Evolutionary conservation across 2,797 vertebrate species (phyloP).

Genomic region (Poecilia wingei): DNA sequence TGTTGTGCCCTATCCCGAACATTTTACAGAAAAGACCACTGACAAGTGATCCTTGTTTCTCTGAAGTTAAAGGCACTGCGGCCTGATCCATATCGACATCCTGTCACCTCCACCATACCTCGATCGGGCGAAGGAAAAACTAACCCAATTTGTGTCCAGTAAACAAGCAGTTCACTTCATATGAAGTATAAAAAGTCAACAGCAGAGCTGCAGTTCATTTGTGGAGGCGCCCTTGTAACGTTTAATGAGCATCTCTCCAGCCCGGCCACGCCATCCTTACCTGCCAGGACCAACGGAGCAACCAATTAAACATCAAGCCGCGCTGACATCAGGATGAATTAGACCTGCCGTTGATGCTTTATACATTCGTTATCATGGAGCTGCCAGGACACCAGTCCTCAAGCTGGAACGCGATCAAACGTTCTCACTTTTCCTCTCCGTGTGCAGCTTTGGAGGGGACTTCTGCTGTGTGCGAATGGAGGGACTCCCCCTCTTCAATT

Average conservation of each 20-base stretch:
- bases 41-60: slow-evolving; percentile 20
- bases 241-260: slow-evolving; percentile 44
- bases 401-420: slow-evolving; percentile 57
- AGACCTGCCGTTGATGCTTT: slow-evolving; percentile 35
- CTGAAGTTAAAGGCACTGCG: slow-evolving; percentile 11
- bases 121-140: slow-evolving; percentile 17
- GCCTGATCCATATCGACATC: slow-evolving; percentile 40
- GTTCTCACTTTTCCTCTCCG: slow-evolving; percentile 37
- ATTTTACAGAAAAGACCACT: slow-evolving; percentile 11
- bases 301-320: slow-evolving; percentile 52
- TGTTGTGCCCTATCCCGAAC: neutral
- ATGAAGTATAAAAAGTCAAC: slow-evolving; percentile 7
- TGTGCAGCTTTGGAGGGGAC: slow-evolving; percentile 52
- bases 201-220: neutral
- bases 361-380: slow-evolving; percentile 34
- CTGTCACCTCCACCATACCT: slow-evolving; percentile 25
- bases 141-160: slow-evolving; percentile 17
- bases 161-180: slow-evolving; percentile 6
- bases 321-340: slow-evolving; percentile 32
- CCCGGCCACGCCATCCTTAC: slow-evolving; percentile 3
- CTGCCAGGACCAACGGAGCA: slow-evolving; percentile 19
- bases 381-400: slow-evolving; percentile 39
- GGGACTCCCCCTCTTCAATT: slow-evolving; percentile 74
- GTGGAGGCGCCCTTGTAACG: slow-evolving; percentile 4
- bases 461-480: slow-evolving; percentile 47